A percentile compares a stretch with the other conserved stretches of the same genome.
Evolutionary conservation across 2,888 invertebrate genomes (phyloP).

Genomic region (Idaea aversata): DNA sequence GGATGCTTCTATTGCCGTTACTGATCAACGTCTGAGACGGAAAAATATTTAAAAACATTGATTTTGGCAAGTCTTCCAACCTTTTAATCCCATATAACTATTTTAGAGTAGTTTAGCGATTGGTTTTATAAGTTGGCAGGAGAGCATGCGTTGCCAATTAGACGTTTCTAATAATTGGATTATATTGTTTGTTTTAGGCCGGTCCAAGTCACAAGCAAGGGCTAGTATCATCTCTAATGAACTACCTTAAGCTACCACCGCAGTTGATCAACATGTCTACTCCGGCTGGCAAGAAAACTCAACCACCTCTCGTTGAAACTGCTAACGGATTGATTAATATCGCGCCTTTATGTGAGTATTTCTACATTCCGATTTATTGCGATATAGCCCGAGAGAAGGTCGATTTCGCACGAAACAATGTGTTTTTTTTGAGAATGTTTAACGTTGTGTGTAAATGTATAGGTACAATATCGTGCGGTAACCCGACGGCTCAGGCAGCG

Average conservation of each 20-base stretch:
- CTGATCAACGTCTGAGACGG: too few species aligned
- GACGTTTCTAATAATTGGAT: neutral
- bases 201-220: slow-evolving; percentile 86
- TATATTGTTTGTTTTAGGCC: slow-evolving; percentile 48
- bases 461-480: slow-evolving; percentile 88
- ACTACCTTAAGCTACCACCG: slow-evolving; percentile 79
- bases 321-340: slow-evolving; percentile 92
- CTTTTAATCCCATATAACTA: too few species aligned
- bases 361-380: neutral
- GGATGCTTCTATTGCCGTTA: too few species aligned
- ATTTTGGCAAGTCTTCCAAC: too few species aligned
- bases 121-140: too few species aligned
- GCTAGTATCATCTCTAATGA: slow-evolving; percentile 83
- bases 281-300: slow-evolving; percentile 71
- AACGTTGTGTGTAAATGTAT: slow-evolving; percentile 1
- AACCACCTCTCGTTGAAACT: slow-evolving; percentile 80
- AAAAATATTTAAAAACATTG: too few species aligned
- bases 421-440: neutral
- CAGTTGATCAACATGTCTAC: slow-evolving; percentile 76
- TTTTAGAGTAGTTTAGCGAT: too few species aligned
- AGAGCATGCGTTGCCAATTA: too few species aligned
- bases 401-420: neutral
- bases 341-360: slow-evolving; percentile 88
- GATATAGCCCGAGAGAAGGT: neutral
- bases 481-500: slow-evolving; percentile 93